A percentile compares a stretch with the other conserved stretches of the same genome.
Evolutionary conservation across 2,888 invertebrate genomes (phyloP).

Genomic region (Monochamus alternatus): DNA sequence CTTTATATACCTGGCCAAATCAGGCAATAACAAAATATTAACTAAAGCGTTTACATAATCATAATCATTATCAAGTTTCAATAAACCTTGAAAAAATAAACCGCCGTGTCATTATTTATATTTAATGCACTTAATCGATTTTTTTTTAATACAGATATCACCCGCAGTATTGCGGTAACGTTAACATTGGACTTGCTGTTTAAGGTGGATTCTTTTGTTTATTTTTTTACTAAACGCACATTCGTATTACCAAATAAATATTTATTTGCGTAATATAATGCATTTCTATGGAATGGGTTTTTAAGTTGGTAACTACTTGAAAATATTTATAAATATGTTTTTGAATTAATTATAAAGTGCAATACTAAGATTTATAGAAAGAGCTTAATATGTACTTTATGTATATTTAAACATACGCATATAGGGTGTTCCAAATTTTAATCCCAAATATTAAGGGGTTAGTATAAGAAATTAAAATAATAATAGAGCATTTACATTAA

Average conservation of each 20-base stretch:
- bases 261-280: conserved; percentile 15
- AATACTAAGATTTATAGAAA: no score
- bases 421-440: no score
- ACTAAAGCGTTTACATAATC: conserved; percentile 27
- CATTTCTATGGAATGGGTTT: neutral
- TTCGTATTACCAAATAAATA: neutral
- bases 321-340: no score
- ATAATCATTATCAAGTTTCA: conserved; percentile 22
- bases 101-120: conserved; percentile 21
- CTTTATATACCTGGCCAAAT: conserved; percentile 22
- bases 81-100: conserved; percentile 29
- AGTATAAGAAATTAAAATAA: no score
- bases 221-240: neutral
- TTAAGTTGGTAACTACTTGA: neutral
- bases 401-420: no score
- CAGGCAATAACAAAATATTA: conserved; percentile 26
- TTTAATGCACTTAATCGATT: conserved; percentile 9
- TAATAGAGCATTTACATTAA: no score
- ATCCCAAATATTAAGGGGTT: no score
- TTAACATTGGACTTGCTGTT: conserved; percentile 4
- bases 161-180: neutral
- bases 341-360: no score
- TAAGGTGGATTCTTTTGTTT: neutral
- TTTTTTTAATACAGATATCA: conserved; percentile 11
- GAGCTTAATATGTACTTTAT: no score